Evolutionary conservation across 1,140 invertebrate species (phyloP).

Genomic region (Zophobas morio): DNA sequence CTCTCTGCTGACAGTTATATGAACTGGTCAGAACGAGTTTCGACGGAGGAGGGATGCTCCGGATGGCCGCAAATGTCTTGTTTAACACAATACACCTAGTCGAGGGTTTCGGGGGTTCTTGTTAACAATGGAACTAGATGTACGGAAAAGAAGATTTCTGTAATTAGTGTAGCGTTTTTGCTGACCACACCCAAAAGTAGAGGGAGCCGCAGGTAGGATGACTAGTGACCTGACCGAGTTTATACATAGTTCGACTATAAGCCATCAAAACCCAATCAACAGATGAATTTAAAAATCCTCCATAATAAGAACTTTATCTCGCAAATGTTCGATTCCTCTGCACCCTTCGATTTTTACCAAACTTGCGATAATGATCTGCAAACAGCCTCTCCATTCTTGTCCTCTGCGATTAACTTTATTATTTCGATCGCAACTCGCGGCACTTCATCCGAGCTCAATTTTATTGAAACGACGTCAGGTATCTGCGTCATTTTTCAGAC

Average conservation of each 20-base stretch:
- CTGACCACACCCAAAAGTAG: too few relatives aligned
- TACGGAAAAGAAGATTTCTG: not conserved
- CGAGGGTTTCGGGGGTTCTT: not conserved
- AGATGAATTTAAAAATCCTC: too few relatives aligned
- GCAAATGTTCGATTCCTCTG: not conserved
- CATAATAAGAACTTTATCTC: not conserved
- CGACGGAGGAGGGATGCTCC: constrained; percentile 6
- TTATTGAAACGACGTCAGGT: constrained; percentile 22
- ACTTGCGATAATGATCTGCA: too few relatives aligned
- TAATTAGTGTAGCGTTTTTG: too few relatives aligned
- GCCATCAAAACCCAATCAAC: too few relatives aligned
- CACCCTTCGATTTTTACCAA: too few relatives aligned
- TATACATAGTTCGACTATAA: too few relatives aligned
- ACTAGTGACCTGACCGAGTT: too few relatives aligned
- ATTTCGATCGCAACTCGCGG: constrained; percentile 13
- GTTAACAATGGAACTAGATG: not conserved
- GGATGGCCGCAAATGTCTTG: constrained; percentile 16
- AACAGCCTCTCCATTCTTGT: not conserved
- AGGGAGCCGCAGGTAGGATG: too few relatives aligned
- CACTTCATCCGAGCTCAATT: constrained; percentile 14
- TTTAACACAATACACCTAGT: not conserved
- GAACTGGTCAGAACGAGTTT: constrained; percentile 46
- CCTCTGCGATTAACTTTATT: constrained; percentile 23
- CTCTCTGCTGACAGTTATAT: constrained; percentile 47
- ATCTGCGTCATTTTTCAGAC: constrained; percentile 15